Evolutionary conservation across 2,888 invertebrate species (phyloP).

Genomic region (Labia minor): DNA sequence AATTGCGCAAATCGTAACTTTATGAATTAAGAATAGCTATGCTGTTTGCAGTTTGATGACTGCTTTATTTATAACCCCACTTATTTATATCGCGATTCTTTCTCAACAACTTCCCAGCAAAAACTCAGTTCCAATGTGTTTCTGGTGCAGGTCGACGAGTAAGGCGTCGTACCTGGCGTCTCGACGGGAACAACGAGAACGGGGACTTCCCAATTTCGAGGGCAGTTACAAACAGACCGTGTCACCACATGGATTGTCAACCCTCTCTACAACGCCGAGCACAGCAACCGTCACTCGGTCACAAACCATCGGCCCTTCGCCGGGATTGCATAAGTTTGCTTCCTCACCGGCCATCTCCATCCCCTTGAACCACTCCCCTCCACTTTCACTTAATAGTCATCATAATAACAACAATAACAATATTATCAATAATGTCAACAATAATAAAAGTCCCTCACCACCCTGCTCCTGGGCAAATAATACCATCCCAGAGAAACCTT

Average conservation of each 20-base stretch:
- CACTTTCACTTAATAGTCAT: too few relatives aligned
- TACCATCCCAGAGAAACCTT: too few relatives aligned
- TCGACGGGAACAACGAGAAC: constrained; percentile 49
- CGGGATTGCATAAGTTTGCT: background rate
- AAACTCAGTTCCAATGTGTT: constrained; percentile 21
- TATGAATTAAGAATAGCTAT: too few relatives aligned
- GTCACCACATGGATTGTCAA: constrained; percentile 47
- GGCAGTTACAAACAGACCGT: constrained; percentile 65
- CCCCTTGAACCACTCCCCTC: background rate
- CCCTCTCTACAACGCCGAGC: background rate
- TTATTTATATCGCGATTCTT: too few relatives aligned
- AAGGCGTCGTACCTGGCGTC: constrained; percentile 62
- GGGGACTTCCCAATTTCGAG: constrained; percentile 52
- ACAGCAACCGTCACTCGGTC: background rate
- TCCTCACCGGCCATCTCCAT: background rate
- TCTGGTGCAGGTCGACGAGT: constrained; percentile 56
- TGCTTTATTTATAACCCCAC: too few relatives aligned
- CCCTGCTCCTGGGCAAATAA: too few relatives aligned
- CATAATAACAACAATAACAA: background rate
- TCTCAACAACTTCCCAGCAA: too few relatives aligned
- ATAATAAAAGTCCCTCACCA: too few relatives aligned
- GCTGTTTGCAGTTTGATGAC: too few relatives aligned
- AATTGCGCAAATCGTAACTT: too few relatives aligned
- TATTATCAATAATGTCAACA: background rate
- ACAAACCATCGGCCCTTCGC: background rate